A percentile compares a stretch with the other conserved stretches of the same genome.
phyloP scores from a whole-genome alignment of 2,888 invertebrate species.

The Gibbula magus region DNA sequence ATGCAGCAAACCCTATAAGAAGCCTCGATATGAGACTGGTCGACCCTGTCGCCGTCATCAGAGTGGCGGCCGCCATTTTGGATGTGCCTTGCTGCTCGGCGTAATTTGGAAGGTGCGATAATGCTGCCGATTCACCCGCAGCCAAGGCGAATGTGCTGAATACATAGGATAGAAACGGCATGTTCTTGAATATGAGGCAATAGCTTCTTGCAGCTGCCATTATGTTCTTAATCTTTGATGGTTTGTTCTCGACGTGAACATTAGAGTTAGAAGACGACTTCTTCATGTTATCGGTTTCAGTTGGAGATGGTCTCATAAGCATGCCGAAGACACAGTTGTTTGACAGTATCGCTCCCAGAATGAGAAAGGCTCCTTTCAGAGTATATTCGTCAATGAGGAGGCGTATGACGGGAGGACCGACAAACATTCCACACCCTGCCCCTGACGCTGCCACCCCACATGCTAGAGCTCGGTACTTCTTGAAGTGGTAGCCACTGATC shows the following conservation, averaged over 20 bases:
- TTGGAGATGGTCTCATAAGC: constrained; percentile 12
- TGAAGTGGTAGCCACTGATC: constrained; percentile 40
- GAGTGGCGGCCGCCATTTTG: constrained; percentile 29
- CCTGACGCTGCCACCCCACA: constrained; percentile 39
- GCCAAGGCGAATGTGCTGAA: constrained; percentile 31
- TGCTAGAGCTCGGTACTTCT: constrained; percentile 35
- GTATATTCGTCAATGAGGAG: constrained; percentile 27
- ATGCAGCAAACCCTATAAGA: constrained; percentile 36
- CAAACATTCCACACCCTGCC: constrained; percentile 38
- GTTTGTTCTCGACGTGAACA: not conserved
- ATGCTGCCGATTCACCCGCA: constrained; percentile 33
- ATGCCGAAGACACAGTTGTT: constrained; percentile 2
- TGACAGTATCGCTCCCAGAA: not conserved
- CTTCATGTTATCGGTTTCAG: constrained; percentile 29
- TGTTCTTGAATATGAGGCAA: not conserved
- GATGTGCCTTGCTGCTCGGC: constrained; percentile 32
- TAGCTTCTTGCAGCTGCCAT: not conserved
- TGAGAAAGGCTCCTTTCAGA: constrained; percentile 27
- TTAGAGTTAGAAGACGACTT: not conserved
- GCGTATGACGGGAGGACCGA: constrained; percentile 33
- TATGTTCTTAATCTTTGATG: not conserved
- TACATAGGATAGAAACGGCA: constrained; percentile 29
- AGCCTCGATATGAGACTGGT: constrained; percentile 37
- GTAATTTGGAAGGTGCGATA: constrained; percentile 39
- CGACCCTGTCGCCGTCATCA: constrained; percentile 36